Evolutionary conservation across 2,797 vertebrate species (phyloP), one percentile per base, ranked within the genome.

Genomic region (Hylomyscus alleni): DNA sequence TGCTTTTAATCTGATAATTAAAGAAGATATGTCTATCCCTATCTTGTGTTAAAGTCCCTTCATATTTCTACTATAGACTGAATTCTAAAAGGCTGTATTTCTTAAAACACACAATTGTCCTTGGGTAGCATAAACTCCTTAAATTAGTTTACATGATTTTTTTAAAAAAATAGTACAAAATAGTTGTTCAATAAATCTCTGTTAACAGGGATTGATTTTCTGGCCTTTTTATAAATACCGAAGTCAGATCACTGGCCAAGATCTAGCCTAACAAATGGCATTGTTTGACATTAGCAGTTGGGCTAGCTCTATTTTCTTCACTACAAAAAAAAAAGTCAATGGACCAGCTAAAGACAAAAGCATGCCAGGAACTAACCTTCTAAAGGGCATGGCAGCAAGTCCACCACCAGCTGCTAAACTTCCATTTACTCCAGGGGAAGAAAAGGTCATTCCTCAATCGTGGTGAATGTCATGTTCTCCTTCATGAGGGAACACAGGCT

Each of bases 221-320:
- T 31, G 20, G 4, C 60, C 12, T 40, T 76, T 56, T 76, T 69
- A 24, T 7, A 77, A 93, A 10, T 84, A 13, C 62, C 26, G 80
- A n/a, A 82, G n/a, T 82, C 47, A 84, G 19, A 62, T 89, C 60
- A 58, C 37, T 80, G 60, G 58, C 11, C 91, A 77, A 50, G 15
- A 26, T 96, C 37, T 91, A 75, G 40, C 34, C 54, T 95, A 56
- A 81, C 86, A 95, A 93, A 95, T 94, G 75, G 84, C 72, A 65
- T 67, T 67, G 34, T 91, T 31, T 91, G 96, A 87, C 47, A 44
- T 91, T 80, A 93, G 73, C 52, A 80, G n/a, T 95, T 54, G 50
- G 34, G 37, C 44, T 37, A 94, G 40, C 5, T 80, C 50, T 50
- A 3, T 72, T 89, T 86, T 89, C 31, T 86, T 87, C 12, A 14